These are phyloP conservation scores for Sarcophaga carnaria DNA, from an alignment of 2,888 invertebrate species.

Conservation along the genomic window DNA sequence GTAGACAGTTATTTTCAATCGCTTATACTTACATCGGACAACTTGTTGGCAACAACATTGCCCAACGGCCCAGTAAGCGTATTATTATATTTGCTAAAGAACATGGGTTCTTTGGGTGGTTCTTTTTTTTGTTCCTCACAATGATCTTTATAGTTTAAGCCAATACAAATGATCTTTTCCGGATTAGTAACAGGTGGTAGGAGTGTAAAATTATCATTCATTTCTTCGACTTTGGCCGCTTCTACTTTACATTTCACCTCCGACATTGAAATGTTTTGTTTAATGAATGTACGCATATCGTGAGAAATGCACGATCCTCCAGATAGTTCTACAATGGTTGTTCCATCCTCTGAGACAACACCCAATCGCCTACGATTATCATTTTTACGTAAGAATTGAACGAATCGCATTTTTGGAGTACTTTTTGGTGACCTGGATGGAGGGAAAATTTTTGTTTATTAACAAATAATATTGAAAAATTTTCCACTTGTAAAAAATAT, in stretches of 20 bases:
- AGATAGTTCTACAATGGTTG: conserved; percentile 86
- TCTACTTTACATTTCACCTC: conserved; percentile 76
- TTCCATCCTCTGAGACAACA: conserved; percentile 85
- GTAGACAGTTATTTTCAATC: background rate
- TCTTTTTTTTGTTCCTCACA: conserved; percentile 91
- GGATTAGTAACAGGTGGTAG: conserved; percentile 89
- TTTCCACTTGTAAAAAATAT: background rate
- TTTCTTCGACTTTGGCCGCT: conserved; percentile 69
- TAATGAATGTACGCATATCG: conserved; percentile 82
- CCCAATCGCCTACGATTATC: conserved; percentile 86
- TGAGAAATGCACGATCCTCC: conserved; percentile 78
- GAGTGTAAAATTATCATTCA: conserved; percentile 72
- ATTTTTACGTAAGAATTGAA: conserved; percentile 86
- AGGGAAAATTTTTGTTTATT: background rate
- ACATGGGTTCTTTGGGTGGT: conserved; percentile 89
- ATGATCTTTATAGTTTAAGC: conserved; percentile 93
- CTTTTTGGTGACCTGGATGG: background rate
- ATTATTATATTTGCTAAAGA: conserved; percentile 94
- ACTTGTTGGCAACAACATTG: conserved; percentile 85
- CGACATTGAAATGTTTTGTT: conserved; percentile 77
- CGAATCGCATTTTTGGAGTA: conserved; percentile 84
- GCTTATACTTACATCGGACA: conserved; percentile 84
- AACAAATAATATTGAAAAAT: background rate
- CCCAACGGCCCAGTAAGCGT: conserved; percentile 89
- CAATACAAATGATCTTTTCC: conserved; percentile 93